Evolutionary conservation across 2,888 invertebrate genomes (phyloP).

Genomic region (Agrypnus murinus): DNA sequence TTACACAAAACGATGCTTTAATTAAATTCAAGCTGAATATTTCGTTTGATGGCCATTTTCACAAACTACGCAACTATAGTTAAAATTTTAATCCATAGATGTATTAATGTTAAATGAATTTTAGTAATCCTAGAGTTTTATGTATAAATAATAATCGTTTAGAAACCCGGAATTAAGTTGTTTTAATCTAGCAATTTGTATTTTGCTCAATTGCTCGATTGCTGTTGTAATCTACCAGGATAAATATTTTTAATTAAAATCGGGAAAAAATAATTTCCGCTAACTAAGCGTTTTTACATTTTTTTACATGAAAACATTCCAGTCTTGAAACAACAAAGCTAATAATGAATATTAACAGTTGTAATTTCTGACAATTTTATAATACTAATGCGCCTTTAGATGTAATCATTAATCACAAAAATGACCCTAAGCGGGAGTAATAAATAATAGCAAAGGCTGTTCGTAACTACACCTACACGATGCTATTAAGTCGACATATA

Average conservation of each 20-base stretch:
- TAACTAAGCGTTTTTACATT: background rate
- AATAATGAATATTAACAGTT: slow-evolving; percentile 44
- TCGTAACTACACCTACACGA: slow-evolving; percentile 51
- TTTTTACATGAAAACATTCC: background rate
- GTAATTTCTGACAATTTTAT: slow-evolving; percentile 44
- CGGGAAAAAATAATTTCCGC: slow-evolving; percentile 3
- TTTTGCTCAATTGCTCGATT: background rate
- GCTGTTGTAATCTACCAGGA: background rate
- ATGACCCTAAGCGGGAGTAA: slow-evolving; percentile 48
- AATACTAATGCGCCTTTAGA: slow-evolving; percentile 49
- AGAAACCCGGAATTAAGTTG: slow-evolving; percentile 4
- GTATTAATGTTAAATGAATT: background rate
- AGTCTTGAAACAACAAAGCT: slow-evolving; percentile 15
- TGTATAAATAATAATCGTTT: slow-evolving; percentile 14
- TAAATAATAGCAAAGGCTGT: slow-evolving; percentile 50
- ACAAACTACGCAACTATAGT: background rate
- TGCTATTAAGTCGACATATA: slow-evolving; percentile 51
- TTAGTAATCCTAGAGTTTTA: slow-evolving; percentile 1
- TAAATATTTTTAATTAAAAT: background rate
- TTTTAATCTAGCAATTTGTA: slow-evolving; percentile 3
- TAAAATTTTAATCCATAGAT: slow-evolving; percentile 10
- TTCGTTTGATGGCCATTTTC: background rate
- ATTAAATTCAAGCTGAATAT: too few relatives aligned
- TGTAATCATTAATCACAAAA: slow-evolving; percentile 50
- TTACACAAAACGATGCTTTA: too few relatives aligned